Evolutionary conservation across 2,888 invertebrate genomes (phyloP).

Genomic region (Ochlodes sylvanus): DNA sequence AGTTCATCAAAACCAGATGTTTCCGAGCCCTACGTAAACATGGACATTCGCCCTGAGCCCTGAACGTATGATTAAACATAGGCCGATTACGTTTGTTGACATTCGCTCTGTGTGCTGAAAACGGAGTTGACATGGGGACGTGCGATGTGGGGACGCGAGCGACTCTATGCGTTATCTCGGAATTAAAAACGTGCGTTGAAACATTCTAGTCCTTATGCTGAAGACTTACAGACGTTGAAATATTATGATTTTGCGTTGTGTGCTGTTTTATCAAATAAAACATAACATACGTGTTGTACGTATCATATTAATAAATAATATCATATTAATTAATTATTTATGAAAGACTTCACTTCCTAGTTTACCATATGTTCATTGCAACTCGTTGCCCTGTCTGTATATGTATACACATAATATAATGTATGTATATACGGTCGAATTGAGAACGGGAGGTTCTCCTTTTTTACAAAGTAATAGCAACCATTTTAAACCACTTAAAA

Average conservation of each 20-base stretch:
- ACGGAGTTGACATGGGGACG: constrained; percentile 31
- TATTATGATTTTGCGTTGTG: neutral
- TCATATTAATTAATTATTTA: neutral
- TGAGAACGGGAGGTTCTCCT: too few species aligned
- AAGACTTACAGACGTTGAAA: constrained; percentile 4
- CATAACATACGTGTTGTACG: neutral
- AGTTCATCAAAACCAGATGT: constrained; percentile 83
- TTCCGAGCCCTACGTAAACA: constrained; percentile 74
- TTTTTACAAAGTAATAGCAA: too few species aligned
- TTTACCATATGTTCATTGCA: neutral
- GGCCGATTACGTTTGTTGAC: constrained; percentile 54
- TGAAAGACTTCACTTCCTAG: neutral
- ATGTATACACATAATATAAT: too few species aligned
- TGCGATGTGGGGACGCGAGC: constrained; percentile 13
- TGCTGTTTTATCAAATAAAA: neutral
- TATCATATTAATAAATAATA: neutral
- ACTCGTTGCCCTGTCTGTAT: too few species aligned
- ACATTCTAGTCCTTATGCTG: constrained; percentile 4
- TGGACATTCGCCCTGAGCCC: constrained; percentile 57
- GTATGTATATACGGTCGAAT: too few species aligned
- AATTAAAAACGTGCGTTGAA: constrained; percentile 18
- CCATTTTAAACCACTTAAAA: too few species aligned
- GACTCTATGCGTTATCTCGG: constrained; percentile 32
- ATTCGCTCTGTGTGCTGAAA: constrained; percentile 30
- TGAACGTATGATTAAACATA: constrained; percentile 59